A percentile compares a stretch with the other conserved stretches of the same genome.
Evolutionary conservation across 2,797 vertebrate genomes (phyloP).

Genomic region (Echeneis naucrates): DNA sequence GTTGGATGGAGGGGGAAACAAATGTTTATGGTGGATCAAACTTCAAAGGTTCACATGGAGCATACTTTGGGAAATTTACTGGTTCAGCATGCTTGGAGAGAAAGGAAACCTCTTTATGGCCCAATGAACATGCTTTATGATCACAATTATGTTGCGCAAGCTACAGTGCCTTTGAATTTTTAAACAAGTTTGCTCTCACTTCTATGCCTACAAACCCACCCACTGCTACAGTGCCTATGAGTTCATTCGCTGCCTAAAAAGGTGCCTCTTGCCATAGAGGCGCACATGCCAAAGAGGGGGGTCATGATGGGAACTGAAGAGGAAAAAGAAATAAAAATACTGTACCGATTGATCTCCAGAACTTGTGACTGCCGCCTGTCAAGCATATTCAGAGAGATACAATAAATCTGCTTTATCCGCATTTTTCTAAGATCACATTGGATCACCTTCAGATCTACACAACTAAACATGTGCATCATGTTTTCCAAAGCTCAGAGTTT

Average conservation of each 20-base stretch:
- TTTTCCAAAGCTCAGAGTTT: conserved; percentile 44
- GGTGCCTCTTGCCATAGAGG: conserved; percentile 80
- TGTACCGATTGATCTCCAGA: conserved; percentile 92
- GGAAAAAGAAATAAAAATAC: conserved; percentile 87
- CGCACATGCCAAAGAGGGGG: conserved; percentile 86
- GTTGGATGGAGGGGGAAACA: conserved; percentile 77
- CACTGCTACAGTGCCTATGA: conserved; percentile 57
- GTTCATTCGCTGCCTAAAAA: conserved; percentile 61
- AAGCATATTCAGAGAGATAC: conserved; percentile 91
- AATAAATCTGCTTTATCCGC: conserved; percentile 88
- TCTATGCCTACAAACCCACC: conserved; percentile 69
- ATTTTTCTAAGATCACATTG: conserved; percentile 76
- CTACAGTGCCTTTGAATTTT: conserved; percentile 64
- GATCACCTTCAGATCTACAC: conserved; percentile 81
- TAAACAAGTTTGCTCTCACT: conserved; percentile 53
- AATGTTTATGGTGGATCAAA: conserved; percentile 79
- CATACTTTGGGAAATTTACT: conserved; percentile 75
- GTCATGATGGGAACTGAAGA: conserved; percentile 87
- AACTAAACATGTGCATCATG: conserved; percentile 75
- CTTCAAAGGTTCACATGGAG: conserved; percentile 80
- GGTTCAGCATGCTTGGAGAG: conserved; percentile 80
- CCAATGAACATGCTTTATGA: conserved; percentile 84
- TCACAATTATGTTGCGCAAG: conserved; percentile 79
- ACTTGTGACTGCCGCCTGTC: conserved; percentile 92
- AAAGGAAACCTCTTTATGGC: conserved; percentile 77